These are phyloP conservation scores for Brassicogethes aeneus DNA, from an alignment of 2,888 invertebrate genomes.

Conservation along the genomic window DNA sequence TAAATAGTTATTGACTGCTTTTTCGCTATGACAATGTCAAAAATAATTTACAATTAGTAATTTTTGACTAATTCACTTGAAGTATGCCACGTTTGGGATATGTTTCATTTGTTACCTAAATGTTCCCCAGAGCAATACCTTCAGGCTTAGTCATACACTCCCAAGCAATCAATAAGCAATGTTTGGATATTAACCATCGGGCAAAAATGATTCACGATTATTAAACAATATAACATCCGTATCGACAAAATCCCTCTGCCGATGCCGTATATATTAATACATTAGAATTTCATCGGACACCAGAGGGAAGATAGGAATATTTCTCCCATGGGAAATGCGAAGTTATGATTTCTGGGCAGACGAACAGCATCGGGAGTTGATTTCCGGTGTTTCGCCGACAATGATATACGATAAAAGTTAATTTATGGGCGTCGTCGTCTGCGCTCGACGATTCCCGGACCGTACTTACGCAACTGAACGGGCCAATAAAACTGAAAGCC, in stretches of 20 bases:
- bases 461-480: background rate
- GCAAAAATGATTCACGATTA: background rate
- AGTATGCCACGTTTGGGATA: too few relatives aligned
- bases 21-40: too few relatives aligned
- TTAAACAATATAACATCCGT: background rate
- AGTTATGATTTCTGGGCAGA: background rate
- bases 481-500: too few relatives aligned
- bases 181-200: too few relatives aligned
- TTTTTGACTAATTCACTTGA: too few relatives aligned
- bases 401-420: conserved; percentile 1
- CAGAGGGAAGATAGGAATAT: background rate
- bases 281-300: background rate
- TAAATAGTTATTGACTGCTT: too few relatives aligned
- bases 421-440: background rate
- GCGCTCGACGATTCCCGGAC: too few relatives aligned
- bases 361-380: background rate
- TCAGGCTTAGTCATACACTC: too few relatives aligned
- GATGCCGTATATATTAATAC: background rate
- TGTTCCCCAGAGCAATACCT: too few relatives aligned
- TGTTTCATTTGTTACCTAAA: too few relatives aligned
- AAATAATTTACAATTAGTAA: too few relatives aligned
- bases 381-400: background rate
- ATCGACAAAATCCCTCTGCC: background rate
- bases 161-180: too few relatives aligned
- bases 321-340: background rate